A percentile compares a stretch with the other conserved stretches of the same genome.
These are phyloP conservation scores for Cyprinodon diabolis DNA, from an alignment of 2,797 vertebrate species.

Conservation along the genomic window DNA sequence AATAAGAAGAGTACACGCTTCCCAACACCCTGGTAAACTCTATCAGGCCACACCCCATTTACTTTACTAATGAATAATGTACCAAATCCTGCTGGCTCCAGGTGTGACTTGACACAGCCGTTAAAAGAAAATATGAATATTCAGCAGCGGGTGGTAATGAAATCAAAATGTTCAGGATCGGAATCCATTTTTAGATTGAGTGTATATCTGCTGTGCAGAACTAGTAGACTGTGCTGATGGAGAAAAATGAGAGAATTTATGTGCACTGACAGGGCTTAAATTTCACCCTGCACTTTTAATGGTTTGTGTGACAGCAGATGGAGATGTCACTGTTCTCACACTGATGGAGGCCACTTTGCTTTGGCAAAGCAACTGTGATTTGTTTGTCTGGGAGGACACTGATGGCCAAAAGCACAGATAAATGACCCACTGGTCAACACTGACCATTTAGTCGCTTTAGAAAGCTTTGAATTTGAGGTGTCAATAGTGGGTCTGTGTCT, in stretches of 20 bases:
- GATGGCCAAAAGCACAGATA: constrained; percentile 61
- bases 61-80: constrained; percentile 81
- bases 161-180: constrained; percentile 81
- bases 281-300: constrained; percentile 81
- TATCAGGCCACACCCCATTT: constrained; percentile 82
- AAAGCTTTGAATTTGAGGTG: constrained; percentile 41
- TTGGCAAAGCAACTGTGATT: constrained; percentile 71
- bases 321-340: constrained; percentile 74
- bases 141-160: constrained; percentile 82
- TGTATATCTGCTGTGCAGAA: constrained; percentile 72
- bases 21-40: constrained; percentile 71
- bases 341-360: constrained; percentile 78
- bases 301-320: constrained; percentile 81
- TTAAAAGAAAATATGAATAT: constrained; percentile 82
- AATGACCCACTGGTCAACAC: constrained; percentile 73
- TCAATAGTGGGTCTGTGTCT: constrained; percentile 45
- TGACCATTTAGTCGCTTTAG: constrained; percentile 54
- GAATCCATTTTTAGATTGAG: constrained; percentile 77
- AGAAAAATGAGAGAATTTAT: constrained; percentile 83
- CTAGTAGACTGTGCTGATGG: constrained; percentile 82
- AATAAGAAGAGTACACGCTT: constrained; percentile 68
- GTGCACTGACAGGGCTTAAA: constrained; percentile 82
- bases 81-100: constrained; percentile 73
- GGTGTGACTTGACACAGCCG: constrained; percentile 76
- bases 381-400: constrained; percentile 72